Evolutionary conservation across 2,113 vertebrate species (phyloP), one percentile per base, ranked within the genome.

Genomic region (Vicugna pacos): DNA sequence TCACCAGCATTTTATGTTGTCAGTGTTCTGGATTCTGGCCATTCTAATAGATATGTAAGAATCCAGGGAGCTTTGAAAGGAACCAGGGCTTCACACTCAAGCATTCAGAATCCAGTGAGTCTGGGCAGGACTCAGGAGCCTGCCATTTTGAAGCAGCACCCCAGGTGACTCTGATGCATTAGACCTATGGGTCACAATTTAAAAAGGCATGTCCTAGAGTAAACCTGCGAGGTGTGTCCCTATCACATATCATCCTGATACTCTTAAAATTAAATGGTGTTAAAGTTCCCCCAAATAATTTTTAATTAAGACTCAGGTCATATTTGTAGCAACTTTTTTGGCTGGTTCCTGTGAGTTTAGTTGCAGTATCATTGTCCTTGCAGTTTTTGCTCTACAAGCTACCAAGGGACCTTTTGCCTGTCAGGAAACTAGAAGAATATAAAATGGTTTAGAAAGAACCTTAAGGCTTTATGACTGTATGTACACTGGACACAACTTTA

Each of bases 191-290:
- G 30, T 85, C 8, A 28, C 58, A 48, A 9, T 58, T 97, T 84
- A 24, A 38, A 46, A 65, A 58, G 50, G 2, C 48, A 9, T 89
- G 48, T 89, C 20, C 85, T 58, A 89, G 26, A 48, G 32, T 92
- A 73, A 95, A 46, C 38, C 20, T 75, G 17, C 28, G 46, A 35
- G 42, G n/a, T 60, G 1, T 76, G 2, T 92, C 26, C 62, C 42
- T 67, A 52, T 54, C 64, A 67, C 20, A 16, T 67, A 38, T 79
- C 30, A 30, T 77, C 42, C 64, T 79, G n/a, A 79, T 91, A 67
- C 48, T 89, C 38, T 50, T 82, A 70, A 91, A 87, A 70, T 93
- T 69, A 89, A 84, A 65, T 95, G 35, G 16, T 28, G 79, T 72
- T 75, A 48, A 92, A 62, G 7, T 84, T 84, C 1, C 6, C 22